Base-by-base conservation (phyloP, 64 coral and sea anemone genomes). In the Platygyra sinensis region DNA sequence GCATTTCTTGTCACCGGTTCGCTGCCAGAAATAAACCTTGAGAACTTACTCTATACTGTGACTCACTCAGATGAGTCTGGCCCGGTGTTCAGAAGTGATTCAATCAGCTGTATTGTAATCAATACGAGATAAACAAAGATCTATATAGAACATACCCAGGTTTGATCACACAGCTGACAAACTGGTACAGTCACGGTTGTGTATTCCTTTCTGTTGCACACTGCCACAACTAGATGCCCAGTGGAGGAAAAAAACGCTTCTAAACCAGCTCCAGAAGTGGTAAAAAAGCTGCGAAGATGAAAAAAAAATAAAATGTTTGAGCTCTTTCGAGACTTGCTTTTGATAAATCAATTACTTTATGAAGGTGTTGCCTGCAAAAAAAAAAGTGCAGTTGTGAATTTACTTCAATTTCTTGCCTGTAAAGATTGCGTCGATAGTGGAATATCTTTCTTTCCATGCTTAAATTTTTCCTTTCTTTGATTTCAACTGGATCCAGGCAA, bases 171-270 rank as follows among this genome's bases (percentile, higher is more conserved):
- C 8, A 98, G 72, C 4, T 82, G 86, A 6, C 78, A 81, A 22
- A 93, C 91, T 51, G 94, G 90, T n/a, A 98, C 83, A 64, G 39
- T 89, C 13, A 90, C 96, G 57, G 96, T 86, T 14, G 86, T 52
- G 33, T 98, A 98, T 71, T 98, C 94, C 65, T 93, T 98, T 71
- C 29, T 93, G 67, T 76, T 87, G 60, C 91, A 87, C n/a, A 92
- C 89, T 62, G 96, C 96, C 42, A 98, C 91, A 25, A 98, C 85
- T 10, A 98, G 52, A 30, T 95, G 87, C 39, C 89, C 74, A 67
- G 92, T 89, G 30, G 77, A 73, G 25, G 84, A 86, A 39, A 98
- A 80, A 72, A 98, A 98, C 20, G 93, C 91, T 63, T 98, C 96
- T 30, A 98, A 50, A 52, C 96, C 96, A 61, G 55, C 87, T 73